Conservation (phyloP, 2,888 invertebrate genomes). For the Epistrophe eligans region DNA sequence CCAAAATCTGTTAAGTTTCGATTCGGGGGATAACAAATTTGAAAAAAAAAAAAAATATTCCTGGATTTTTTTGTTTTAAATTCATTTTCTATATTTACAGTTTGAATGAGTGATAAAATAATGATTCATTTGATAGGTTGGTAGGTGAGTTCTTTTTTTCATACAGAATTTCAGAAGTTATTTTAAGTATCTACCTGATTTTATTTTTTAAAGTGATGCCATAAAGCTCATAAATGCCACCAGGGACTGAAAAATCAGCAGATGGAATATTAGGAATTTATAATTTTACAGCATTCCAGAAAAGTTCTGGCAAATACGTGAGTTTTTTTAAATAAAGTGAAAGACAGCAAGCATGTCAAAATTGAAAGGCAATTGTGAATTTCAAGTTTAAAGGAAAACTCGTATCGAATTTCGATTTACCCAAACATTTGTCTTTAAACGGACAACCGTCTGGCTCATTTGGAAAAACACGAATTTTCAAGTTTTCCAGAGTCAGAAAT, state of each 20-base stretch:
- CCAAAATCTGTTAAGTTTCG: conserved; percentile 29
- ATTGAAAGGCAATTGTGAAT: too few relatives aligned
- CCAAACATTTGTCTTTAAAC: too few relatives aligned
- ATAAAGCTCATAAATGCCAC: background rate
- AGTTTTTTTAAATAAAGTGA: background rate
- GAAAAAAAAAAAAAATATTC: background rate
- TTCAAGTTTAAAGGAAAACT: too few relatives aligned
- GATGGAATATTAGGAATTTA: too few relatives aligned
- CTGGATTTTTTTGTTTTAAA: conserved; percentile 13
- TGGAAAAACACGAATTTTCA: too few relatives aligned
- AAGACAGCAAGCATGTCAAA: background rate
- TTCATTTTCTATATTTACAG: conserved; percentile 18
- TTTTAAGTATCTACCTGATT: background rate
- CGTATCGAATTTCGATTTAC: too few relatives aligned
- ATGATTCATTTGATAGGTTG: background rate
- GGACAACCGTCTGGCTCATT: too few relatives aligned
- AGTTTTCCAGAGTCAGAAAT: too few relatives aligned
- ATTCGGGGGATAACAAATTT: background rate
- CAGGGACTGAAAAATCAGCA: too few relatives aligned
- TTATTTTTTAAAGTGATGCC: background rate
- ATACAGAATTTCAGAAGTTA: background rate
- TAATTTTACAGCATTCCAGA: background rate
- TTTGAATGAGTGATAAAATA: conserved; percentile 28
- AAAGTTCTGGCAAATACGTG: background rate
- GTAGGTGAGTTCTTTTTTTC: background rate